Evolutionary conservation across 2,797 vertebrate species (phyloP).

Genomic region (Catostomus latipinnis): DNA sequence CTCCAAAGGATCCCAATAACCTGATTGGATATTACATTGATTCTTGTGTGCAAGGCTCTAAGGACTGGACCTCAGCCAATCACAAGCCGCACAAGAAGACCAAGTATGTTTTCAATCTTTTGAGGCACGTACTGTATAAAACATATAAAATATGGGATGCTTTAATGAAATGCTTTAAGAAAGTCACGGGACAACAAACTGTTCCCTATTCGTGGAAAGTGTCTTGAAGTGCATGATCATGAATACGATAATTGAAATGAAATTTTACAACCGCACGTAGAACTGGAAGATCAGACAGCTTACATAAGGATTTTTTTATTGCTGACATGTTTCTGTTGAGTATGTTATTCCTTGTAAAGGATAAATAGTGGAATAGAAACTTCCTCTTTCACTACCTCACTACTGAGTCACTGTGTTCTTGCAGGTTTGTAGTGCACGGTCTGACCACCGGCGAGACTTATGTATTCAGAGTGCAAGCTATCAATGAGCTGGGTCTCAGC

Average conservation of each 20-base stretch:
- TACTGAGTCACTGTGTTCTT: slow-evolving; percentile 24
- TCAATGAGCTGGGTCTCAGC: slow-evolving; percentile 91
- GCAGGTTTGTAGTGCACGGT: slow-evolving; percentile 94
- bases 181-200: neutral
- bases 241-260: neutral
- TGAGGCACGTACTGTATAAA: neutral
- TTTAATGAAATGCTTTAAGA: neutral
- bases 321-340: slow-evolving; percentile 23
- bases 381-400: slow-evolving; percentile 13
- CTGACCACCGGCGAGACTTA: slow-evolving; percentile 90
- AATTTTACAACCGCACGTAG: neutral
- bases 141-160: too few species aligned
- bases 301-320: slow-evolving; percentile 3
- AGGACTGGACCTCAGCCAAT: slow-evolving; percentile 90
- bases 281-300: neutral
- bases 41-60: slow-evolving; percentile 90
- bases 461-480: slow-evolving; percentile 94
- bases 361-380: slow-evolving; percentile 8
- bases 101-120: slow-evolving; percentile 74
- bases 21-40: slow-evolving; percentile 98
- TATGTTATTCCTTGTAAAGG: neutral
- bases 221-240: neutral
- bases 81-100: slow-evolving; percentile 91
- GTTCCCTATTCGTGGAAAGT: neutral
- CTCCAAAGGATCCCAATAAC: slow-evolving; percentile 88